A percentile compares a stretch with the other conserved stretches of the same genome.
These are phyloP conservation scores for Pseudococcus longispinus DNA, from an alignment of 2,888 invertebrate genomes.

Conservation along the genomic window DNA sequence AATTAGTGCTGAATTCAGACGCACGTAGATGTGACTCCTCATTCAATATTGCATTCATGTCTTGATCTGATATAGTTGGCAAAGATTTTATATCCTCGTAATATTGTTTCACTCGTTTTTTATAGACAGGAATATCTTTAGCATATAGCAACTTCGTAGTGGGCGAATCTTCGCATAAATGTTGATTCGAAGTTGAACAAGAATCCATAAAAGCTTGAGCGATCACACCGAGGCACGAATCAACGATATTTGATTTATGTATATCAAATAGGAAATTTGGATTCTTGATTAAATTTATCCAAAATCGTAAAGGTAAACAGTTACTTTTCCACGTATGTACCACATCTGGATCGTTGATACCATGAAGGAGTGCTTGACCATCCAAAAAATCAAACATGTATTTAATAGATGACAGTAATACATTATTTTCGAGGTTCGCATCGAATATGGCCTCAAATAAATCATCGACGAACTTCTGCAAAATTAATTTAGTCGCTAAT, in stretches of 20 bases:
- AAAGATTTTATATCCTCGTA: slow-evolving; percentile 93
- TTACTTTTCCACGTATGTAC: slow-evolving; percentile 99
- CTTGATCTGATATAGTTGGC: slow-evolving; percentile 98
- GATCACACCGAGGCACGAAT: slow-evolving; percentile 97
- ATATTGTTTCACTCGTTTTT: slow-evolving; percentile 98
- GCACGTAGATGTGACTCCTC: slow-evolving; percentile 96
- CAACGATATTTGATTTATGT: slow-evolving; percentile 97
- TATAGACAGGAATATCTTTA: slow-evolving; percentile 99
- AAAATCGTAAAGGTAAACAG: slow-evolving; percentile 78
- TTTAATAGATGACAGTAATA: slow-evolving; percentile 96
- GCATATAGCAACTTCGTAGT: slow-evolving; percentile 98
- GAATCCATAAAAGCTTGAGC: slow-evolving; percentile 99
- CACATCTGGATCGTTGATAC: slow-evolving; percentile 95
- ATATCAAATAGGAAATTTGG: slow-evolving; percentile 99
- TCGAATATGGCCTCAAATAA: slow-evolving; percentile 99
- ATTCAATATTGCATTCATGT: slow-evolving; percentile 98
- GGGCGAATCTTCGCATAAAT: slow-evolving; percentile 97
- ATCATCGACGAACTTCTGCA: slow-evolving; percentile 97
- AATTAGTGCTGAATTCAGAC: slow-evolving; percentile 96
- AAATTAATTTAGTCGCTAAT: slow-evolving; percentile 88
- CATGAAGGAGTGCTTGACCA: slow-evolving; percentile 94
- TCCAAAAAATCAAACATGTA: slow-evolving; percentile 99
- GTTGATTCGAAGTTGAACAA: slow-evolving; percentile 97
- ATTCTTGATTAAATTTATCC: slow-evolving; percentile 99
- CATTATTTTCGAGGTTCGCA: slow-evolving; percentile 93